A percentile compares a stretch with the other conserved stretches of the same genome.
Evolutionary conservation across 2,888 invertebrate genomes (phyloP).

Genomic region (Apotomis betuletana): DNA sequence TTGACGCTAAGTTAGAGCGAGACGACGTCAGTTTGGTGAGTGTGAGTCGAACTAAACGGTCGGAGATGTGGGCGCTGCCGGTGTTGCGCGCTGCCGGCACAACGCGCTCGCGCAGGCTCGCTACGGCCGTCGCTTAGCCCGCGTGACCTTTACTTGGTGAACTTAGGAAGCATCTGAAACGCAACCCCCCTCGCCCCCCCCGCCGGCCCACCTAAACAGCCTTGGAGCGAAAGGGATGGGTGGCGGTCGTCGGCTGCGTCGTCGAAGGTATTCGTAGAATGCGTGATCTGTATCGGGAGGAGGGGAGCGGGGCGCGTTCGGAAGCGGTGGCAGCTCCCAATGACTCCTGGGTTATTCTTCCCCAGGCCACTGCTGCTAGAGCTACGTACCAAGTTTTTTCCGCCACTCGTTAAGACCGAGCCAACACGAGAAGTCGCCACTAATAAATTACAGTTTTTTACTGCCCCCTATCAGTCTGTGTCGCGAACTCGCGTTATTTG

Average conservation of each 20-base stretch:
- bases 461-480: constrained; percentile 82
- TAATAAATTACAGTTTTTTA: constrained; percentile 84
- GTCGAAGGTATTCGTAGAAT: constrained; percentile 82
- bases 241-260: constrained; percentile 72
- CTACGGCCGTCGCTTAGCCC: constrained; percentile 77
- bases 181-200: constrained; percentile 77
- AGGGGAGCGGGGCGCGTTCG: constrained; percentile 78
- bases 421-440: constrained; percentile 86
- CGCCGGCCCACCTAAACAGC: constrained; percentile 66
- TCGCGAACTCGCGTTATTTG: constrained; percentile 80
- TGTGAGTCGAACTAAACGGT: constrained; percentile 72
- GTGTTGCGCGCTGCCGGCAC: constrained; percentile 74
- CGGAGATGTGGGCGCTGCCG: constrained; percentile 82
- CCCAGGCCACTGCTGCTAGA: constrained; percentile 83
- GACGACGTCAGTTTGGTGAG: constrained; percentile 60
- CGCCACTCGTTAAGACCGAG: constrained; percentile 85
- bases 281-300: constrained; percentile 83
- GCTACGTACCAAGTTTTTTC: constrained; percentile 85
- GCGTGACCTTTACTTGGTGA: constrained; percentile 82
- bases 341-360: constrained; percentile 85
- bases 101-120: constrained; percentile 76
- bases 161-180: constrained; percentile 83
- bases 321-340: constrained; percentile 84
- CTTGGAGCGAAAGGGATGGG: constrained; percentile 77
- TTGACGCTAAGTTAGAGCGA: constrained; percentile 55